Evolutionary conservation across 1,140 invertebrate species (phyloP).

Genomic region (Drosophila truncata): DNA sequence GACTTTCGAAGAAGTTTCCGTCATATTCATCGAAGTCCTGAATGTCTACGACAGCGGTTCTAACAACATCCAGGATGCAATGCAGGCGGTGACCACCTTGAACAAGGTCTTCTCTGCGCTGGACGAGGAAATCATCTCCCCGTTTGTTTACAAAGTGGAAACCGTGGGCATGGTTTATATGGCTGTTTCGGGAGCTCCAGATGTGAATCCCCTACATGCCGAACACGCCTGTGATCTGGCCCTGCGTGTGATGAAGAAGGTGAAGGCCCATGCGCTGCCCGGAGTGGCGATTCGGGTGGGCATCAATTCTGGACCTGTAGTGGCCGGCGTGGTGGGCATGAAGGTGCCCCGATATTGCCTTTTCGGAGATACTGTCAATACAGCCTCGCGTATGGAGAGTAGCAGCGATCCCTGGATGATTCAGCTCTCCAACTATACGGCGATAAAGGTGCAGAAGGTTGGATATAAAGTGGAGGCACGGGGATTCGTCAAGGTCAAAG

Average conservation of each 20-base stretch:
- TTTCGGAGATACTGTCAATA: slow-evolving; percentile 95
- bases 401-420: slow-evolving; percentile 83
- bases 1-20: slow-evolving; percentile 86
- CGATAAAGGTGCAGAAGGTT: slow-evolving; percentile 82
- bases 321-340: slow-evolving; percentile 91
- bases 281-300: slow-evolving; percentile 89
- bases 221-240: slow-evolving; percentile 92
- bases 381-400: slow-evolving; percentile 92
- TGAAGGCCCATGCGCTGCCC: slow-evolving; percentile 87
- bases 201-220: slow-evolving; percentile 91
- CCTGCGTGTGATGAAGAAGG: slow-evolving; percentile 88
- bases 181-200: slow-evolving; percentile 94
- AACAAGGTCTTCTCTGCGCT: slow-evolving; percentile 94
- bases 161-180: slow-evolving; percentile 95
- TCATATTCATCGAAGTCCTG: slow-evolving; percentile 87
- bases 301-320: slow-evolving; percentile 92
- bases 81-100: slow-evolving; percentile 93
- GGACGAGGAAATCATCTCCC: slow-evolving; percentile 86
- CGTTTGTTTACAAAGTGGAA: slow-evolving; percentile 89
- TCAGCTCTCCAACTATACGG: slow-evolving; percentile 84
- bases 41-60: slow-evolving; percentile 74
- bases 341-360: slow-evolving; percentile 92
- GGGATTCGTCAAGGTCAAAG: slow-evolving; percentile 91
- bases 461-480: slow-evolving; percentile 88
- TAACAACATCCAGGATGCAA: slow-evolving; percentile 89